Percentiles rank a stretch among this genome's conserved stretches.
Evolutionary conservation across 2,888 invertebrate species (phyloP).

Genomic region (Melanophora roralis): DNA sequence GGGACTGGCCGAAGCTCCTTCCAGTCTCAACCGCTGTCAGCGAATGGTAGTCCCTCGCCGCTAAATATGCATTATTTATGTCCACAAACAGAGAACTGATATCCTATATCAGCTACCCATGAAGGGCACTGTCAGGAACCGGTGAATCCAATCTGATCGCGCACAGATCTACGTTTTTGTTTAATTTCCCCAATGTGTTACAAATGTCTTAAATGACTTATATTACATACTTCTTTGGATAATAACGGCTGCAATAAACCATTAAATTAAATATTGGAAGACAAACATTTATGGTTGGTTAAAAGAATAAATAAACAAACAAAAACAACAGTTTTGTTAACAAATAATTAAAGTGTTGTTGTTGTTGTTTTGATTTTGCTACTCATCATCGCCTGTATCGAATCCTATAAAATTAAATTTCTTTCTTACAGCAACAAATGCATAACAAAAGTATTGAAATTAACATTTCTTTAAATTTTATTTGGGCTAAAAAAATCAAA

Average conservation of each 20-base stretch:
- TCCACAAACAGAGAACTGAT: no score
- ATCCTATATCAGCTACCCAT: no score
- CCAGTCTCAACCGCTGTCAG: no score
- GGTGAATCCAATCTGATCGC: no score
- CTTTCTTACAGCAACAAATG: slow-evolving; percentile 1
- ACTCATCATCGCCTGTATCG: slow-evolving; percentile 57
- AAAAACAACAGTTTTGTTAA: slow-evolving; percentile 61
- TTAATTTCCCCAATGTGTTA: not conserved
- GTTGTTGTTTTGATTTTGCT: slow-evolving; percentile 23
- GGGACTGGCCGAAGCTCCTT: no score
- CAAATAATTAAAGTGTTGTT: slow-evolving; percentile 53
- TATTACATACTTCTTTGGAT: not conserved
- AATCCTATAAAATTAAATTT: slow-evolving; percentile 30
- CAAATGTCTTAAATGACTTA: not conserved
- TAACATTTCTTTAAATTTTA: slow-evolving; percentile 13
- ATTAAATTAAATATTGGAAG: not conserved
- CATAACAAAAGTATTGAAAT: not conserved
- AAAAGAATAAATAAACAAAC: slow-evolving; percentile 57
- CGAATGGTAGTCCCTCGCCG: no score
- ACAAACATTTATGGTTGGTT: slow-evolving; percentile 52
- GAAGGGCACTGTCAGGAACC: no score
- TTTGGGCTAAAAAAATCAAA: not conserved
- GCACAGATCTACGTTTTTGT: no score
- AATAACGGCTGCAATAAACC: not conserved
- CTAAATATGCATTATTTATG: no score